Evolutionary conservation across 2,888 invertebrate species (phyloP).

Genomic region (Latrodectus hesperus): DNA sequence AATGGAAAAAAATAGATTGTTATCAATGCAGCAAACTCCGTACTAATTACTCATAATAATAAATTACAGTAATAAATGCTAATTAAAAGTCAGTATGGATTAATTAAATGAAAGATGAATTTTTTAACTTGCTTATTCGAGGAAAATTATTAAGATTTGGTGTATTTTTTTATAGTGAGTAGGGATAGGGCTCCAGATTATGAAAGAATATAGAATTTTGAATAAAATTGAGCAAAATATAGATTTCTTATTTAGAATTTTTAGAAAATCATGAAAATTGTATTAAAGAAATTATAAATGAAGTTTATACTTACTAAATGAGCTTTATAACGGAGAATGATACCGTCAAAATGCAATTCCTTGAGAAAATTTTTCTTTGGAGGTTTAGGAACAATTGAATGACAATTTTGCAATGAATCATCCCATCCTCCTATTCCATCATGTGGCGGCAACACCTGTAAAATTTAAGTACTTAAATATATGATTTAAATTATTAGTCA

Average conservation of each 20-base stretch:
- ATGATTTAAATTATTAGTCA: not conserved
- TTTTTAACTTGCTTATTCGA: too few species aligned
- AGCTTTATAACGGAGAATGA: constrained; percentile 84
- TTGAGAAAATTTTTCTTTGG: constrained; percentile 85
- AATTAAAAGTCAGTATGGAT: too few species aligned
- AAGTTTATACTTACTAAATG: constrained; percentile 77
- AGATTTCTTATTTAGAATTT: not conserved
- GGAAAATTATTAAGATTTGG: too few species aligned
- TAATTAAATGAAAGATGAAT: too few species aligned
- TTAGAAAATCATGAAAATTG: not conserved
- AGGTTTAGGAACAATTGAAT: constrained; percentile 82
- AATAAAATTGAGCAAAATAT: not conserved
- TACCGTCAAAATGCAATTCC: constrained; percentile 82
- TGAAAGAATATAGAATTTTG: too few species aligned
- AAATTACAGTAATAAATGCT: too few species aligned
- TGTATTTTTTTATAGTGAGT: too few species aligned
- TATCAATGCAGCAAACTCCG: too few species aligned
- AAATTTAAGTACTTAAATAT: not conserved
- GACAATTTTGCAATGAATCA: constrained; percentile 84
- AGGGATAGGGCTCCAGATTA: too few species aligned
- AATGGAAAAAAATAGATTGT: too few species aligned
- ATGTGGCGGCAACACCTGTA: constrained; percentile 81
- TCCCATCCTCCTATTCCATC: constrained; percentile 84
- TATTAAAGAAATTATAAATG: not conserved
- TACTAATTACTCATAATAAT: too few species aligned